These are phyloP conservation scores for Magallana gigas DNA, from an alignment of 1,140 invertebrate genomes.

Conservation along the genomic window DNA sequence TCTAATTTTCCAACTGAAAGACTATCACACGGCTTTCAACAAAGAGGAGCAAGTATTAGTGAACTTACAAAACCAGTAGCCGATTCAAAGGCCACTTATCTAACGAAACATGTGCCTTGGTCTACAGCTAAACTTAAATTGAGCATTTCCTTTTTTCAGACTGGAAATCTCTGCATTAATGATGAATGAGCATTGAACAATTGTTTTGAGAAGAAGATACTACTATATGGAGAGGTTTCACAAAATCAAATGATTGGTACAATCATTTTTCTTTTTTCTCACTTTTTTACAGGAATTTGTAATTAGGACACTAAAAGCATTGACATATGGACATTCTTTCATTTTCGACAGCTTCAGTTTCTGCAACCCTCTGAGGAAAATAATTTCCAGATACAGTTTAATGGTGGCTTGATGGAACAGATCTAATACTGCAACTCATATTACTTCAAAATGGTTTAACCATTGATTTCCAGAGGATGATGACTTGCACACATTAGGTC, in stretches of 20 bases:
- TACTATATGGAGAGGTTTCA: no score
- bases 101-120: constrained; percentile 9
- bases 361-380: no score
- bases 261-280: background rate
- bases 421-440: no score
- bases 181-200: background rate
- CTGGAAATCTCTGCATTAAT: background rate
- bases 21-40: background rate
- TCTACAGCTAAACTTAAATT: constrained; percentile 29
- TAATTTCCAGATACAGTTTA: no score
- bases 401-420: no score
- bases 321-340: background rate
- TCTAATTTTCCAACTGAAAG: constrained; percentile 15
- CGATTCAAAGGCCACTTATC: constrained; percentile 6
- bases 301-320: background rate
- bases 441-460: no score
- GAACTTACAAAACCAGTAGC: background rate
- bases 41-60: background rate
- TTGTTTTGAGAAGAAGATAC: background rate
- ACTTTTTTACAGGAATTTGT: background rate
- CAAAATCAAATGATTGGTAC: background rate
- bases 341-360: no score
- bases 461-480: no score
- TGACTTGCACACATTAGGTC: no score
- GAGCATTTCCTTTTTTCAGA: constrained; percentile 30